These are phyloP conservation scores for Tachystola acroxantha DNA, from an alignment of 2,888 invertebrate genomes.

Conservation along the genomic window DNA sequence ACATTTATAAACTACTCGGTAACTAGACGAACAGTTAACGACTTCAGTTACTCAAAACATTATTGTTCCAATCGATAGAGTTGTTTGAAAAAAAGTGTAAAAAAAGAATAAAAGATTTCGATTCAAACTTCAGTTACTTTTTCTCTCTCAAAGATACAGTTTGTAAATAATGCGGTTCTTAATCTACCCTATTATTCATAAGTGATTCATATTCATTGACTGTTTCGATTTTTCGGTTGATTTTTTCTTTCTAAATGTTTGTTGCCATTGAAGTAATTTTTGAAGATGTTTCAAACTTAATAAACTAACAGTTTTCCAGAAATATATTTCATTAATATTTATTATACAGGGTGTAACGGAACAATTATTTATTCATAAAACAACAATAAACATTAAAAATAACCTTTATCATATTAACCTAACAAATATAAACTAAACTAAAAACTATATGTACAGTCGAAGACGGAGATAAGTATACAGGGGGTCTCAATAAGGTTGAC, in stretches of 20 bases:
- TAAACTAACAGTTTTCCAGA: no score
- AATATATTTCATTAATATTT: no score
- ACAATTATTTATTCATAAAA: no score
- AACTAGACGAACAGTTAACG: conserved; percentile 17
- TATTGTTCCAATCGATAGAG: conserved; percentile 10
- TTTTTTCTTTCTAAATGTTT: background rate
- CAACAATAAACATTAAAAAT: no score
- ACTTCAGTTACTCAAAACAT: conserved; percentile 27
- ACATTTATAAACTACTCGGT: conserved; percentile 38
- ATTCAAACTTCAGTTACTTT: background rate
- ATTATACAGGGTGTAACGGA: no score
- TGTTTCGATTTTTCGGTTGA: background rate
- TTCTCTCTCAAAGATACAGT: conserved; percentile 1
- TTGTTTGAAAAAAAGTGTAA: conserved; percentile 7
- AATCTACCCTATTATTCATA: background rate
- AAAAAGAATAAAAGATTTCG: background rate
- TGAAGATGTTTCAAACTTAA: no score
- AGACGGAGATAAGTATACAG: no score
- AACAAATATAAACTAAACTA: no score
- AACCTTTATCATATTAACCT: no score
- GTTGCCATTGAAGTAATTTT: no score
- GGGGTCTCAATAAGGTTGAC: no score
- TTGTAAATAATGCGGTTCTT: background rate
- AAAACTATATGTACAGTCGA: no score
- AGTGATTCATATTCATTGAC: background rate